phyloP scores from a whole-genome alignment of 2,113 vertebrate genomes.

The Lutjanus erythropterus region DNA sequence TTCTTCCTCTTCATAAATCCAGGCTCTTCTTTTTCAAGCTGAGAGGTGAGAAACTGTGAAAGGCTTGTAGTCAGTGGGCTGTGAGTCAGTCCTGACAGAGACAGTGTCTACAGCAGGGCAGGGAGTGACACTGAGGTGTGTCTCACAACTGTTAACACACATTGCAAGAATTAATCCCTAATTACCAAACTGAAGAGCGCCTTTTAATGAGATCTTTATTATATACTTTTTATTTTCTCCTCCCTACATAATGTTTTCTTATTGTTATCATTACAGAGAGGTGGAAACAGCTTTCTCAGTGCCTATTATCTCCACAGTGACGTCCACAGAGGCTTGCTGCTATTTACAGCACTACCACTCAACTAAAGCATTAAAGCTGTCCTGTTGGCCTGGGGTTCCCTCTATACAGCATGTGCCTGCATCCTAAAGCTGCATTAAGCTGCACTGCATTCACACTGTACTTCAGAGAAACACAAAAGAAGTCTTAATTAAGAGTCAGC shows the following conservation, averaged over 20 bases:
- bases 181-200: neutral
- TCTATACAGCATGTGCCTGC: conserved; percentile 31
- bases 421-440: conserved; percentile 44
- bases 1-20: conserved; percentile 14
- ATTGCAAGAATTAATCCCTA: conserved; percentile 10
- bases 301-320: conserved; percentile 32
- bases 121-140: conserved; percentile 45
- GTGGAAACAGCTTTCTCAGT: conserved; percentile 10
- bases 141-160: conserved; percentile 5
- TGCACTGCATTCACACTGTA: conserved; percentile 31
- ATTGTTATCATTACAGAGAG: conserved; percentile 13
- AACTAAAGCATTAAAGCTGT: conserved; percentile 43
- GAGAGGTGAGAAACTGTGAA: conserved; percentile 17
- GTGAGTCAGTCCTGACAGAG: conserved; percentile 53
- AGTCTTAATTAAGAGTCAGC: conserved; percentile 41
- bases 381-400: conserved; percentile 37
- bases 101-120: too few relatives aligned
- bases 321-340: conserved; percentile 26
- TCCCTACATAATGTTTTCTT: neutral
- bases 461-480: conserved; percentile 47
- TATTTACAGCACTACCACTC: conserved; percentile 64
- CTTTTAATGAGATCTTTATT: conserved; percentile 5
- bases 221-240: neutral
- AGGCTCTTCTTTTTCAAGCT: conserved; percentile 6
- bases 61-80: conserved; percentile 22